phyloP scores from a whole-genome alignment of 53 echinoderm and acorn worm species.

The Zoroaster sp. region DNA sequence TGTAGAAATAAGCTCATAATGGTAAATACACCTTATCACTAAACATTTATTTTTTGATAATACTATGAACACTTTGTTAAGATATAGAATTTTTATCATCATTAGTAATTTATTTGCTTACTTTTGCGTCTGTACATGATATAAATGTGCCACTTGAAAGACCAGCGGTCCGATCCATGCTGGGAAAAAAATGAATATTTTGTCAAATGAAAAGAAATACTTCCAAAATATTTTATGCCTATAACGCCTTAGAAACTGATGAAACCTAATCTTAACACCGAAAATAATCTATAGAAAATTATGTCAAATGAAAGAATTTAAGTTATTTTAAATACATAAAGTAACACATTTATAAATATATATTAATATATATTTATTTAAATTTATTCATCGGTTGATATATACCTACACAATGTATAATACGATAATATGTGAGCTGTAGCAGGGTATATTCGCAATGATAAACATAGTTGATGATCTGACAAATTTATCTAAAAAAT shows the following conservation, averaged over 20 bases:
- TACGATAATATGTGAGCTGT: too few species aligned
- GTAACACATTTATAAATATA: not conserved
- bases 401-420: too few species aligned
- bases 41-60: not conserved
- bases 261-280: not conserved
- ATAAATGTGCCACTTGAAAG: not conserved
- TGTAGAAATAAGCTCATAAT: not conserved
- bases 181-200: too few species aligned
- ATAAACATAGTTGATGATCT: too few species aligned
- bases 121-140: not conserved
- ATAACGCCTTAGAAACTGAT: not conserved
- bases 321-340: not conserved
- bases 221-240: not conserved
- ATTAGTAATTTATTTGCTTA: not conserved
- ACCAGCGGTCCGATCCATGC: too few species aligned
- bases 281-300: not conserved
- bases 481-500: too few species aligned
- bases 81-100: not conserved
- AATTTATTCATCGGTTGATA: too few species aligned
- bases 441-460: too few species aligned
- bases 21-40: not conserved
- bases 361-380: constrained; percentile 19
- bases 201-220: not conserved
- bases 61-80: not conserved
- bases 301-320: not conserved